Conservation (phyloP, 2,797 vertebrate genomes). For the Carapus acus region DNA sequence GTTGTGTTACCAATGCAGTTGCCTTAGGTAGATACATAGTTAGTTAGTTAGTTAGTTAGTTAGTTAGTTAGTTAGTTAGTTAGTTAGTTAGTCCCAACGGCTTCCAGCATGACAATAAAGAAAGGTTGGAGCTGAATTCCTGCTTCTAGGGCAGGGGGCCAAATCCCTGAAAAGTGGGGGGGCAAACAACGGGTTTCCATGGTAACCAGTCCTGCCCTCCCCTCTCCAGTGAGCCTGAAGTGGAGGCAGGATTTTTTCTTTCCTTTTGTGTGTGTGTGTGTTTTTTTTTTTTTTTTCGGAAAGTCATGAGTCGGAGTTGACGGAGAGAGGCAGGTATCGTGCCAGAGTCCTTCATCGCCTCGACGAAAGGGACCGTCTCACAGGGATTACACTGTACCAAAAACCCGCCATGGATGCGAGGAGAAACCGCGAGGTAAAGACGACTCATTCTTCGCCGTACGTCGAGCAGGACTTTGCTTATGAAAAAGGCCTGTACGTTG, state of each 20-base stretch:
- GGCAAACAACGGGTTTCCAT: slow-evolving; percentile 77
- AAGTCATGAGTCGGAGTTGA: slow-evolving; percentile 80
- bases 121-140: slow-evolving; percentile 53
- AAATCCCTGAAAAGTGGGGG: slow-evolving; percentile 48
- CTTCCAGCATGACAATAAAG: slow-evolving; percentile 58
- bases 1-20: no score
- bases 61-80: neutral
- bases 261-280: neutral
- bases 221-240: slow-evolving; percentile 60
- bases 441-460: slow-evolving; percentile 17
- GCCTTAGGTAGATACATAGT: neutral
- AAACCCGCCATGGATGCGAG: slow-evolving; percentile 77
- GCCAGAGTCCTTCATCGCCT: slow-evolving; percentile 54
- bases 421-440: slow-evolving; percentile 78
- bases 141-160: slow-evolving; percentile 43
- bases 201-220: slow-evolving; percentile 81
- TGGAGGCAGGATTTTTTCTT: slow-evolving; percentile 60
- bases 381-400: slow-evolving; percentile 68
- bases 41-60: neutral
- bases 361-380: slow-evolving; percentile 61
- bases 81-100: slow-evolving; percentile 15
- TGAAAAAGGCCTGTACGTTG: slow-evolving; percentile 21
- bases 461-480: slow-evolving; percentile 29
- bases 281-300: slow-evolving; percentile 66
- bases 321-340: slow-evolving; percentile 78